These are phyloP conservation scores for Dendroctonus valens DNA, from an alignment of 1,140 invertebrate species.

Conservation along the genomic window DNA sequence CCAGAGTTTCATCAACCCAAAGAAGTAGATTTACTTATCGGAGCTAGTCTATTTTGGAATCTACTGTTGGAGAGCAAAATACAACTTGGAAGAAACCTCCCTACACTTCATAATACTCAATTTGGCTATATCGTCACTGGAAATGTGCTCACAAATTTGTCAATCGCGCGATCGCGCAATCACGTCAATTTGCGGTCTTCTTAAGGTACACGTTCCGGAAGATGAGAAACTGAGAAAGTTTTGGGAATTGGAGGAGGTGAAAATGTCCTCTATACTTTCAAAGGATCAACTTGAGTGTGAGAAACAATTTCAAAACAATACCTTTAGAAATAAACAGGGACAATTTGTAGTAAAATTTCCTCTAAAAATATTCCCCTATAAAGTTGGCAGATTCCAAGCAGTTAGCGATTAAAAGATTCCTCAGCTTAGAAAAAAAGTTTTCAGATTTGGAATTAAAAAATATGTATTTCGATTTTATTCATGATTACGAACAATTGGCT, in stretches of 20 bases:
- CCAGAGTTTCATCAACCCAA: not conserved
- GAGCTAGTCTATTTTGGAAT: slow-evolving; percentile 1
- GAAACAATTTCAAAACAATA: not conserved
- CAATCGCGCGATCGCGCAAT: too few species aligned
- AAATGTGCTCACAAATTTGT: not conserved
- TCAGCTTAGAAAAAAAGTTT: not conserved
- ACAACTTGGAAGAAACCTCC: not conserved
- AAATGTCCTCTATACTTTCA: not conserved
- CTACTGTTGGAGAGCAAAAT: not conserved
- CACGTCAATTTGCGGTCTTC: slow-evolving; percentile 4
- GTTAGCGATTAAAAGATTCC: not conserved
- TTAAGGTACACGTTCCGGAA: slow-evolving; percentile 4
- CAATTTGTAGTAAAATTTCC: slow-evolving; percentile 1
- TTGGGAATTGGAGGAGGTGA: slow-evolving; percentile 8
- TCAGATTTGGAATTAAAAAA: not conserved
- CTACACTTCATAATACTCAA: not conserved
- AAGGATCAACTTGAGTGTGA: slow-evolving; percentile 4
- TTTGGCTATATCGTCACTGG: slow-evolving; percentile 9
- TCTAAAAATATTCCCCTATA: not conserved
- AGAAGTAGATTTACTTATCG: not conserved
- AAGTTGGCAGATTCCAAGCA: not conserved
- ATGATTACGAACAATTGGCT: slow-evolving; percentile 2
- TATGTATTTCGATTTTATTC: slow-evolving; percentile 5
- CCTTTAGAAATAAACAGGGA: not conserved
- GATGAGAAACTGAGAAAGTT: slow-evolving; percentile 8